These are phyloP conservation scores for Neotragus moschatus DNA, from an alignment of 2,113 vertebrate genomes.

Conservation along the genomic window DNA sequence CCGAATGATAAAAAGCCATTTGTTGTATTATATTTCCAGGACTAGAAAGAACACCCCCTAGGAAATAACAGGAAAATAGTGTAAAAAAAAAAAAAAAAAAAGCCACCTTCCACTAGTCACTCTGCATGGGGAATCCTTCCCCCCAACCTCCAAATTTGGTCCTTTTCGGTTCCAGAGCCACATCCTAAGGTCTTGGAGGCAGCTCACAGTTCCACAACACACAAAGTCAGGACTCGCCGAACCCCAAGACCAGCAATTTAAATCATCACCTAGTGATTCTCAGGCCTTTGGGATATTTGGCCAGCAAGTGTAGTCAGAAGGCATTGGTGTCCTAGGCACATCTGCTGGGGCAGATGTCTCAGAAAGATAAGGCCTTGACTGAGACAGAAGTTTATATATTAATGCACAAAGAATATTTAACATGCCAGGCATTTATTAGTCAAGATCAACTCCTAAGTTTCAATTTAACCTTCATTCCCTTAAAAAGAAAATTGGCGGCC, in stretches of 20 bases:
- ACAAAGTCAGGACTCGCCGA: background rate
- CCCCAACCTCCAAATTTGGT: background rate
- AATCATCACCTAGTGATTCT: background rate
- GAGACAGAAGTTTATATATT: background rate
- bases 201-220: background rate
- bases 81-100: background rate
- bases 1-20: background rate
- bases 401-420: background rate
- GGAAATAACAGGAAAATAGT: background rate
- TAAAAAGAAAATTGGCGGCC: background rate
- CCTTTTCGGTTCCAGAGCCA: background rate
- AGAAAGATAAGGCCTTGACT: background rate
- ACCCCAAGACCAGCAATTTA: background rate
- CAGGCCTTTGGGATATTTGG: background rate
- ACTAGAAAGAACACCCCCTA: background rate
- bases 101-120: background rate
- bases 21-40: background rate
- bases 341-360: background rate
- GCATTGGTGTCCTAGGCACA: background rate
- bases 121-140: too few relatives aligned
- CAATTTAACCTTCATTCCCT: background rate
- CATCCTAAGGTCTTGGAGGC: background rate
- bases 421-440: background rate
- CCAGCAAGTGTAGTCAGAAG: background rate
- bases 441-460: background rate